Percentiles rank a stretch among this genome's conserved stretches.
These are phyloP conservation scores for Ametastegia equiseti DNA, from an alignment of 2,888 invertebrate genomes.

Conservation along the genomic window DNA sequence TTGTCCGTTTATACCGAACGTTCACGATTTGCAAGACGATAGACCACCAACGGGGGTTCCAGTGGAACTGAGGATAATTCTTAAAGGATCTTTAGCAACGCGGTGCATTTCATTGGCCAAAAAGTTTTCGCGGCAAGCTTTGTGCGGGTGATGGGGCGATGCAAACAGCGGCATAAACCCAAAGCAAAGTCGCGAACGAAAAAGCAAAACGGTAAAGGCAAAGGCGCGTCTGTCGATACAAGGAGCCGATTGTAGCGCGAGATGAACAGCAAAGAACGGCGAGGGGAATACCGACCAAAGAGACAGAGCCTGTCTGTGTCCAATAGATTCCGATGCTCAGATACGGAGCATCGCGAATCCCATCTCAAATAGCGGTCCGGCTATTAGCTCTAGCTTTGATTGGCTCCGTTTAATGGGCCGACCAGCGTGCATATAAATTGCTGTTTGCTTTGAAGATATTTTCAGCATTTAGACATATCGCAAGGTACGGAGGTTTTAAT, in stretches of 20 bases:
- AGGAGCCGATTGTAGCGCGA: conserved; percentile 73
- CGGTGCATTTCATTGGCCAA: conserved; percentile 14
- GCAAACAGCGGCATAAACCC: conserved; percentile 68
- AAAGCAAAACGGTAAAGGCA: conserved; percentile 54
- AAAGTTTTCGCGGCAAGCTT: conserved; percentile 45
- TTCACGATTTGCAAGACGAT: conserved; percentile 16
- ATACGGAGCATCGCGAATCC: conserved; percentile 68
- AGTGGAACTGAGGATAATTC: not conserved
- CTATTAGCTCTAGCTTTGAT: conserved; percentile 74
- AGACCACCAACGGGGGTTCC: conserved; percentile 28
- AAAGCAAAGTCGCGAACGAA: conserved; percentile 65
- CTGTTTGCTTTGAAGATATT: conserved; percentile 73
- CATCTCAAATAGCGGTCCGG: conserved; percentile 65
- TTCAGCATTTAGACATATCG: conserved; percentile 61
- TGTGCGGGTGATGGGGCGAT: conserved; percentile 71
- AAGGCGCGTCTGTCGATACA: conserved; percentile 71
- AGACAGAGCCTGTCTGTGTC: conserved; percentile 72
- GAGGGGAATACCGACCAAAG: conserved; percentile 62
- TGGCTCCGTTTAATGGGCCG: conserved; percentile 73
- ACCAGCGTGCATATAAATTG: conserved; percentile 74
- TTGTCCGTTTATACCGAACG: not conserved
- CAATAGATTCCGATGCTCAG: conserved; percentile 73
- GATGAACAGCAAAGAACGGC: conserved; percentile 66
- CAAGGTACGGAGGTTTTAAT: conserved; percentile 6
- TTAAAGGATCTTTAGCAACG: conserved; percentile 15